Percentiles rank a stretch among this genome's conserved stretches.
phyloP scores from a whole-genome alignment of 2,113 vertebrate species.

The Gymnarchus niloticus region DNA sequence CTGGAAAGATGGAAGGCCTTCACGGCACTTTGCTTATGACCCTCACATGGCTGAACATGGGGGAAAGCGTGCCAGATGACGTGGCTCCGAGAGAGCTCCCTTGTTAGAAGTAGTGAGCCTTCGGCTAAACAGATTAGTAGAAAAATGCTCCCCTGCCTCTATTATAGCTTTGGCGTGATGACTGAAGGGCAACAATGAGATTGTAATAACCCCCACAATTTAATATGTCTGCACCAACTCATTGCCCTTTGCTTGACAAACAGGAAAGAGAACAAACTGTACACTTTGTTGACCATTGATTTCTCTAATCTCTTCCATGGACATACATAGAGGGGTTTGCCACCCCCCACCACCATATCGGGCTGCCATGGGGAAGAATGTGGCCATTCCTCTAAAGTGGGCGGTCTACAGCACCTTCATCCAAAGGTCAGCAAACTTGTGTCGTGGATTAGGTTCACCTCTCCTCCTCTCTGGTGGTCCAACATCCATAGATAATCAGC shows the following conservation, averaged over 20 bases:
- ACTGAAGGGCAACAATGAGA: not conserved
- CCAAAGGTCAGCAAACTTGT: not conserved
- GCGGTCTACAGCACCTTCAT: too few relatives aligned
- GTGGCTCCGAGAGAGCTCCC: not conserved
- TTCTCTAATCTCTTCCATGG: not conserved
- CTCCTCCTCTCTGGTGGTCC: not conserved
- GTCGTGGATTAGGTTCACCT: not conserved
- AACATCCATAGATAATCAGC: not conserved
- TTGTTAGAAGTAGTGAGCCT: not conserved
- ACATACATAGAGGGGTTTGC: too few relatives aligned
- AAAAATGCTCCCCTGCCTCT: not conserved
- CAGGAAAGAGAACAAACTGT: not conserved
- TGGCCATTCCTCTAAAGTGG: too few relatives aligned
- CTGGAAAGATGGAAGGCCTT: not conserved
- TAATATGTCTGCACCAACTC: too few relatives aligned
- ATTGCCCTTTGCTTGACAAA: not conserved
- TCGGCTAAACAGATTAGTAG: not conserved
- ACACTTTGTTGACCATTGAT: not conserved
- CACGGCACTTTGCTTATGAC: not conserved
- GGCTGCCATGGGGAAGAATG: too few relatives aligned
- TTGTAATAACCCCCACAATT: not conserved
- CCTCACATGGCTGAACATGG: not conserved
- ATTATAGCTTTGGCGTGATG: not conserved
- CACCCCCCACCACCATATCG: too few relatives aligned
- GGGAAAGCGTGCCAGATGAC: not conserved